These are phyloP conservation scores for Oreochromis spilurus DNA, from an alignment of 2,113 vertebrate genomes.

Conservation along the genomic window DNA sequence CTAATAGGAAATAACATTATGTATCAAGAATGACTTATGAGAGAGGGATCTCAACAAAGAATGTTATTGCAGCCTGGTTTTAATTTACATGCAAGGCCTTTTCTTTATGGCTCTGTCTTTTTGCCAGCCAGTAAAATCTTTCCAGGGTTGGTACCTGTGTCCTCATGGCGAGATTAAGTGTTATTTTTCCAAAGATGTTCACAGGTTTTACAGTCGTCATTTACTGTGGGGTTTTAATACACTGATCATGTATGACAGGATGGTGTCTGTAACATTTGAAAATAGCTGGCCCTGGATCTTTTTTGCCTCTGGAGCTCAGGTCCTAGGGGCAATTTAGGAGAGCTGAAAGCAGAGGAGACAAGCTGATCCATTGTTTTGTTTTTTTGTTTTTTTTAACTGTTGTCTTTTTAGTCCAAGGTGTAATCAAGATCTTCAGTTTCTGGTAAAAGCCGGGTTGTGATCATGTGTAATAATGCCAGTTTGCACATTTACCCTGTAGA, in stretches of 20 bases:
- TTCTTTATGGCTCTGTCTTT: conserved; percentile 25
- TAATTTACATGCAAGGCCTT: conserved; percentile 26
- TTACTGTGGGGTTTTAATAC: neutral
- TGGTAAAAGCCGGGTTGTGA: conserved; percentile 17
- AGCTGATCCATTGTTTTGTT: neutral
- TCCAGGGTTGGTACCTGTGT: conserved; percentile 33
- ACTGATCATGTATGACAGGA: conserved; percentile 17
- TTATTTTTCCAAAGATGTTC: neutral
- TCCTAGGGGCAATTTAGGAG: conserved; percentile 24
- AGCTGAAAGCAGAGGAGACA: conserved; percentile 2
- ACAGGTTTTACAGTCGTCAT: neutral
- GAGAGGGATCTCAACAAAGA: neutral
- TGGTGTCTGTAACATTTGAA: neutral
- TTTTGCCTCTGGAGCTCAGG: conserved; percentile 8
- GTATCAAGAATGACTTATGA: neutral
- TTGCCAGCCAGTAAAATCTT: conserved; percentile 46
- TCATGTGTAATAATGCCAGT: conserved; percentile 29
- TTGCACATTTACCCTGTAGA: conserved; percentile 10
- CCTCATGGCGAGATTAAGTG: neutral
- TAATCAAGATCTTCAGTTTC: conserved; percentile 16
- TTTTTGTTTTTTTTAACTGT: neutral
- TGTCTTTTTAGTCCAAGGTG: neutral
- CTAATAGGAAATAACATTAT: neutral
- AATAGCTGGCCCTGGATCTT: conserved; percentile 16
- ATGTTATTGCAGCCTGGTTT: conserved; percentile 24